Evolutionary conservation across 2,797 vertebrate species (phyloP).

Genomic region (Morus bassanus): DNA sequence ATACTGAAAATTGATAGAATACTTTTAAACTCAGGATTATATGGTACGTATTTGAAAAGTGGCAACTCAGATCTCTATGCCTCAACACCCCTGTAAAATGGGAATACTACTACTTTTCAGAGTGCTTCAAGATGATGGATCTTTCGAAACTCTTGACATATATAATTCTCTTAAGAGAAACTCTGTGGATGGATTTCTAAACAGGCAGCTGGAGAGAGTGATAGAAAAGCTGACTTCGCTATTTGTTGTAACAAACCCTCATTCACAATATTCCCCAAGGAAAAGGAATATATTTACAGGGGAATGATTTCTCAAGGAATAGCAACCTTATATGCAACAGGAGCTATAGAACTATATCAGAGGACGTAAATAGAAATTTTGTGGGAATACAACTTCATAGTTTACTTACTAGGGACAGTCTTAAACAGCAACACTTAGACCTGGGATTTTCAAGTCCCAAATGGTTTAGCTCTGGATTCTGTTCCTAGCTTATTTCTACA

Average conservation of each 20-base stretch:
- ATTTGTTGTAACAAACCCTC: neutral
- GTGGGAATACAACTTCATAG: neutral
- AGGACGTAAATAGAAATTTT: neutral
- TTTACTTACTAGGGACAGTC: neutral
- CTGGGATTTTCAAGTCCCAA: neutral
- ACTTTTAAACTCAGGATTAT: neutral
- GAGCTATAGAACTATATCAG: neutral
- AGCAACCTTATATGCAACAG: neutral
- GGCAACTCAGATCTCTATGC: neutral
- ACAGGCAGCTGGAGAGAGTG: conserved; percentile 3
- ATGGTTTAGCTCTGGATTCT: neutral
- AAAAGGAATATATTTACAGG: neutral
- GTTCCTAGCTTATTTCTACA: neutral
- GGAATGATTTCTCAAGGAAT: neutral
- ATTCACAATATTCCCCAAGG: neutral
- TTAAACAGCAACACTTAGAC: neutral
- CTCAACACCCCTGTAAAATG: neutral
- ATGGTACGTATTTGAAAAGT: neutral
- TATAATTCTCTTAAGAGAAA: neutral
- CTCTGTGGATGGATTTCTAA: neutral
- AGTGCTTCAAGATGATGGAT: neutral
- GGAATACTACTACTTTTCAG: neutral
- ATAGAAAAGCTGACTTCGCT: neutral
- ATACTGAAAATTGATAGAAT: neutral
- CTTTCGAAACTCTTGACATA: neutral